Evolutionary conservation across 2,888 invertebrate genomes (phyloP).

Genomic region (Caradrina kadenii): DNA sequence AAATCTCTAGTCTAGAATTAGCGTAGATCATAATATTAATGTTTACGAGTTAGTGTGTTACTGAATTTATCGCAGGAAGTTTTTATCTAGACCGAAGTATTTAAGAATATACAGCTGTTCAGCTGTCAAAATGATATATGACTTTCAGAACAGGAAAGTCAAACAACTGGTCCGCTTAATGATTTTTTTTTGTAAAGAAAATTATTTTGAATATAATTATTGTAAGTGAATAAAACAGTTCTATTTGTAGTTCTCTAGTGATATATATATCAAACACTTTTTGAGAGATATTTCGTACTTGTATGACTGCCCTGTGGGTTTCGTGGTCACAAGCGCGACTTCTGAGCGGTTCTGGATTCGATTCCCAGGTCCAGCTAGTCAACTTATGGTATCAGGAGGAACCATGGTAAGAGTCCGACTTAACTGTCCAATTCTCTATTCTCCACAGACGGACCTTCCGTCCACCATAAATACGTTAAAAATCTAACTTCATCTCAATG

Average conservation of each 20-base stretch:
- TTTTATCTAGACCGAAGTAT: slow-evolving; percentile 39
- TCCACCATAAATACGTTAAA: too few species aligned
- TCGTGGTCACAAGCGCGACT: too few species aligned
- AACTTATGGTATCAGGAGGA: too few species aligned
- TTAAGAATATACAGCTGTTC: slow-evolving; percentile 24
- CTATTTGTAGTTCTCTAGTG: neutral
- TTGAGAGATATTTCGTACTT: too few species aligned
- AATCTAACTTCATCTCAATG: too few species aligned
- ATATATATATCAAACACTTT: too few species aligned
- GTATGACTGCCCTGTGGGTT: too few species aligned
- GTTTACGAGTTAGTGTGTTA: slow-evolving; percentile 25
- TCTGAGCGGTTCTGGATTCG: too few species aligned
- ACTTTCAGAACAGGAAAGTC: slow-evolving; percentile 24
- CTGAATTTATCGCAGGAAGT: slow-evolving; percentile 38
- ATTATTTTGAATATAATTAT: neutral
- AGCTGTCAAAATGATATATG: slow-evolving; percentile 41
- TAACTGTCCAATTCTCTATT: too few species aligned
- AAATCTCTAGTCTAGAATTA: neutral
- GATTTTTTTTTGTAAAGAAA: neutral
- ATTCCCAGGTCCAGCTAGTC: too few species aligned
- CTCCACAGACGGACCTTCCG: too few species aligned
- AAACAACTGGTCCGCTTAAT: slow-evolving; percentile 22
- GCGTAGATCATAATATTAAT: slow-evolving; percentile 17
- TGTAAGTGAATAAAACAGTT: neutral
- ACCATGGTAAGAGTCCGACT: too few species aligned